Evolutionary conservation across 2,113 vertebrate species (phyloP).

Genomic region (Ceyx melanurus): DNA sequence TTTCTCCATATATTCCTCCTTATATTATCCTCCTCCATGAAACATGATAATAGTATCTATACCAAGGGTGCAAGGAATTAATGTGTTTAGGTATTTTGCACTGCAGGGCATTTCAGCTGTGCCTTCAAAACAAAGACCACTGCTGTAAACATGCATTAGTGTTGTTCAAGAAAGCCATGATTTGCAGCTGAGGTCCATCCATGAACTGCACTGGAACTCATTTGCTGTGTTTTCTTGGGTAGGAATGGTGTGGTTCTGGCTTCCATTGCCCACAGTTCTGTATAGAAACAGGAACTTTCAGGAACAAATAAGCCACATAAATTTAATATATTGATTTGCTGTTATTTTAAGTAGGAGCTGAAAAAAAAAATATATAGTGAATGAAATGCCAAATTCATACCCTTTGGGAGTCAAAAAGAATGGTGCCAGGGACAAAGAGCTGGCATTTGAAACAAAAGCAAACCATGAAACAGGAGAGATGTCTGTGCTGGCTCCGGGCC

Average conservation of each 20-base stretch:
- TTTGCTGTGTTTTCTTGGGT: not conserved
- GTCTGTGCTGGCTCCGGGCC: not conserved
- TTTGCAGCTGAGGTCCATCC: not conserved
- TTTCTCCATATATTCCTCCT: not conserved
- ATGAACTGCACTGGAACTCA: not conserved
- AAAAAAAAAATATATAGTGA: not conserved
- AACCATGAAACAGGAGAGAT: not conserved
- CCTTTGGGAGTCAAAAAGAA: slow-evolving; percentile 9
- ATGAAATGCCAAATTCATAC: not conserved
- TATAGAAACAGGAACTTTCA: not conserved
- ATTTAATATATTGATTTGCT: not conserved
- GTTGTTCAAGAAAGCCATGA: not conserved
- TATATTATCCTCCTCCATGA: not conserved
- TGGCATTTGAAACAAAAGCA: not conserved
- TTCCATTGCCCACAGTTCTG: not conserved
- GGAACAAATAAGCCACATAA: not conserved
- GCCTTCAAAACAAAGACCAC: not conserved
- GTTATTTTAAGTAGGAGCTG: not conserved
- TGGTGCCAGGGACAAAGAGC: not conserved
- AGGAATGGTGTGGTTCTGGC: not conserved
- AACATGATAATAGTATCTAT: not conserved
- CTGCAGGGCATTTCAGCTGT: not conserved
- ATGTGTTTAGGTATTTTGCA: not conserved
- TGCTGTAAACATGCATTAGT: not conserved
- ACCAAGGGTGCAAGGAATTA: not conserved